Base-by-base conservation (phyloP, 2,113 vertebrate species). In the Equus przewalskii region DNA sequence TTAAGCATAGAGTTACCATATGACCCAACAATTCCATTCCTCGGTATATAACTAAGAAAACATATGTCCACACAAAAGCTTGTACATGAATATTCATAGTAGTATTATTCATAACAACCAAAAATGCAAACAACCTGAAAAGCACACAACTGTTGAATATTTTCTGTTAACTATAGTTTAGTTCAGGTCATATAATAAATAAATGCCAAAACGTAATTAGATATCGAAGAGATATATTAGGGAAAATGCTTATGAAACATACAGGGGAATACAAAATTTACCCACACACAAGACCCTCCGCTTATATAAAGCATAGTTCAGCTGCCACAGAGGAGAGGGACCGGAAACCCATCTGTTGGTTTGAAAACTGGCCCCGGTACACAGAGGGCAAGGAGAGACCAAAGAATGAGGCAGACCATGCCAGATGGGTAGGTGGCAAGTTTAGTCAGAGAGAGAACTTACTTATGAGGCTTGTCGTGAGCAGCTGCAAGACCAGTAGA, bases 351-450 rank as follows among this genome's bases (percentile, higher is more conserved):
- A 13, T 15, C 18, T 24, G 24, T 3, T 5, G 3, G 21, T 12
- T 58, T 10, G 19, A 67, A 44, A 30, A 44, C n/a, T 33, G 69
- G 28, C 54, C 54, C 26, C 3, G 1, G 9, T 19, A 28, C 51
- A 28, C 2, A 15, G 26, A 41, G 67, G n/a, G 3, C 84, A 14
- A 15, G n/a, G n/a, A 41, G 22, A 28, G 51, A 36, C 56, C 6
- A 10, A 3, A 28, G 9, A 76, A 26, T 2, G 46, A 19, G 33
- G 5, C 49, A 24, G 10, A 16, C 9, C 19, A 8, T 13, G 0
- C 21, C 41, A 4, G 72, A 26, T 0, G 3, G 22, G 65, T 1
- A 56, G 70, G 58, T 4, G 70, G 72, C 30, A 7, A 21, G 56
- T 12, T n/a, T 13, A 4, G 46, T 6, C 26, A 41, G 70, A n/a